Conservation (phyloP, 2,888 invertebrate species). For the Heterodera filipjevi region DNA sequence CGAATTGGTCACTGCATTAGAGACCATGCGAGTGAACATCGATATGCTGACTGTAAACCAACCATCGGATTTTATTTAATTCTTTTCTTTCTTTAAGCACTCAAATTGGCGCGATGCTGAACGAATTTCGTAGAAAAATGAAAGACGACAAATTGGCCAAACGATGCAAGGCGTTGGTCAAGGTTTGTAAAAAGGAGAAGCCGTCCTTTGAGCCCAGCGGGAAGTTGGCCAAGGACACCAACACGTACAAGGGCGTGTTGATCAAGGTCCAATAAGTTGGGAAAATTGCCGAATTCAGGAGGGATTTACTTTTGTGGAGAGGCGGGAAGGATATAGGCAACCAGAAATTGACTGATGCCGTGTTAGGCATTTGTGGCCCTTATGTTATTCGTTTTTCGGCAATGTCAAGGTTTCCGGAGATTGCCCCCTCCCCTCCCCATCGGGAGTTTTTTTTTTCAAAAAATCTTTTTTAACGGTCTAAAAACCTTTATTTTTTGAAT, state of each 20-base stretch:
- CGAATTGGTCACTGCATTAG: conserved; percentile 84
- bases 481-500: no score
- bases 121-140: conserved; percentile 85
- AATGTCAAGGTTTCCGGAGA: no score
- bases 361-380: no score
- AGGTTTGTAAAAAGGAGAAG: conserved; percentile 69
- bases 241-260: conserved; percentile 91
- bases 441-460: no score
- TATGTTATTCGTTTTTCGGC: no score
- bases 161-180: conserved; percentile 90
- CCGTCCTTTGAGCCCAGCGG: conserved; percentile 69
- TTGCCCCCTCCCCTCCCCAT: no score
- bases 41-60: conserved; percentile 80
- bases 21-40: conserved; percentile 86
- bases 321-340: no score
- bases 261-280: conserved; percentile 75
- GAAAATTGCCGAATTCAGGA: neutral
- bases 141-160: conserved; percentile 92
- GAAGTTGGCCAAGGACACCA: conserved; percentile 91
- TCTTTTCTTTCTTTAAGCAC: conserved; percentile 72
- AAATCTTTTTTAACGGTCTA: no score
- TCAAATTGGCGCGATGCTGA: conserved; percentile 97
- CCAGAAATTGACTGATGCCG: no score
- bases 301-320: neutral
- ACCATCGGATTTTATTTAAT: no score